phyloP scores from a whole-genome alignment of 2,888 invertebrate genomes.

The Dorcus parallelipipedus region DNA sequence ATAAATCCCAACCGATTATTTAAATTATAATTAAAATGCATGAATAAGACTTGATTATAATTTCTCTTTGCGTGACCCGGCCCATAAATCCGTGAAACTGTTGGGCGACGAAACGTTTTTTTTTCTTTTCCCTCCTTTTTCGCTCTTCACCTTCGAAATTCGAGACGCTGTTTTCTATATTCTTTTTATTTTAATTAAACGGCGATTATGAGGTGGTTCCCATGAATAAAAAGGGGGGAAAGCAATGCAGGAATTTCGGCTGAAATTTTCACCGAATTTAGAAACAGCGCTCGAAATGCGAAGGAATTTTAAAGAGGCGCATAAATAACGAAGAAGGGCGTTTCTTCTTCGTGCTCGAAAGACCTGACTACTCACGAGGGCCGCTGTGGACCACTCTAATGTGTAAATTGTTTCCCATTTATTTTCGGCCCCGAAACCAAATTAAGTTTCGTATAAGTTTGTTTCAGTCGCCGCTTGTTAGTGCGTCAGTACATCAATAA shows the following conservation, averaged over 20 bases:
- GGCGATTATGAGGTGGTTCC: not conserved
- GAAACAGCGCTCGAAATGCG: slow-evolving; percentile 22
- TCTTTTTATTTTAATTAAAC: not conserved
- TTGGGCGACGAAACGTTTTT: slow-evolving; percentile 11
- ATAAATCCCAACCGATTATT: slow-evolving; percentile 7
- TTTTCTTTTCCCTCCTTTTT: slow-evolving; percentile 2
- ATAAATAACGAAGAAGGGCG: slow-evolving; percentile 13
- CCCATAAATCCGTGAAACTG: slow-evolving; percentile 22
- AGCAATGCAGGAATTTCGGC: slow-evolving; percentile 6
- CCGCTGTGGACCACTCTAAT: slow-evolving; percentile 15
- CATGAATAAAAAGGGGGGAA: not conserved
- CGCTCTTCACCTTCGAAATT: not conserved
- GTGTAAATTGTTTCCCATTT: slow-evolving; percentile 22
- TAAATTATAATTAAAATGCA: slow-evolving; percentile 28
- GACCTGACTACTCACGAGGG: slow-evolving; percentile 1
- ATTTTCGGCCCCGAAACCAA: slow-evolving; percentile 30
- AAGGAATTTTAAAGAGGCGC: slow-evolving; percentile 25
- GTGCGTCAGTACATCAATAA: slow-evolving; percentile 27
- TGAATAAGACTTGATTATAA: slow-evolving; percentile 24
- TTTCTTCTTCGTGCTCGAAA: not conserved
- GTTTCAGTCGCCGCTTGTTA: slow-evolving; percentile 32
- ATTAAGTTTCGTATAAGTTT: slow-evolving; percentile 32
- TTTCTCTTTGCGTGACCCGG: slow-evolving; percentile 27
- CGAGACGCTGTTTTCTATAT: not conserved
- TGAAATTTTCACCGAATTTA: slow-evolving; percentile 15